Evolutionary conservation across 2,797 vertebrate species (phyloP).

Genomic region (Siniperca obscura): DNA sequence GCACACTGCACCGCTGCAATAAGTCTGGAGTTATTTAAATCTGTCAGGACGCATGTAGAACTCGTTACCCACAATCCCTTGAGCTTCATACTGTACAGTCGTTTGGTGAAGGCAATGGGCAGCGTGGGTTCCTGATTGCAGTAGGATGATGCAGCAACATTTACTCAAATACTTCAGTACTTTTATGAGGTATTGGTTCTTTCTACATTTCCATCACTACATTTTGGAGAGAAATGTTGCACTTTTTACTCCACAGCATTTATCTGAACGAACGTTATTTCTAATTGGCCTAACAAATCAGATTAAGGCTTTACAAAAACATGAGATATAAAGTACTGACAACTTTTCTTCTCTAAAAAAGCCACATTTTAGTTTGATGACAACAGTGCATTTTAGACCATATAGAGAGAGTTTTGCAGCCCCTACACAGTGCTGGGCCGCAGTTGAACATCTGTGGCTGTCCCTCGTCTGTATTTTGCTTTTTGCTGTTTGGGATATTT

Average conservation of each 20-base stretch:
- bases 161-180: neutral
- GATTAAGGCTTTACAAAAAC: neutral
- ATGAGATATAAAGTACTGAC: neutral
- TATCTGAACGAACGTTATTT: neutral
- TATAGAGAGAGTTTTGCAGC: neutral
- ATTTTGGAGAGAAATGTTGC: neutral
- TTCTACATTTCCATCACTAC: neutral
- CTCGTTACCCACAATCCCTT: neutral
- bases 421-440: neutral
- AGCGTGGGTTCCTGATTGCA: neutral
- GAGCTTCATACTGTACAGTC: neutral
- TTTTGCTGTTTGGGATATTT: neutral
- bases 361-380: neutral
- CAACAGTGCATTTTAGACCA: neutral
- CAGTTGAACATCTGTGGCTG: neutral
- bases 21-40: constrained; percentile 24
- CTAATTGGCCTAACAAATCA: neutral
- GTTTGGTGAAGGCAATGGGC: neutral
- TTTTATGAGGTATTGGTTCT: neutral
- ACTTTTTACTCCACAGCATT: neutral
- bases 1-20: constrained; percentile 8
- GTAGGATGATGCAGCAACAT: neutral
- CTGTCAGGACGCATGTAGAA: neutral
- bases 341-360: neutral
- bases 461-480: neutral